Conservation (phyloP, 2,888 invertebrate genomes). For the Schizaphis graminum region DNA sequence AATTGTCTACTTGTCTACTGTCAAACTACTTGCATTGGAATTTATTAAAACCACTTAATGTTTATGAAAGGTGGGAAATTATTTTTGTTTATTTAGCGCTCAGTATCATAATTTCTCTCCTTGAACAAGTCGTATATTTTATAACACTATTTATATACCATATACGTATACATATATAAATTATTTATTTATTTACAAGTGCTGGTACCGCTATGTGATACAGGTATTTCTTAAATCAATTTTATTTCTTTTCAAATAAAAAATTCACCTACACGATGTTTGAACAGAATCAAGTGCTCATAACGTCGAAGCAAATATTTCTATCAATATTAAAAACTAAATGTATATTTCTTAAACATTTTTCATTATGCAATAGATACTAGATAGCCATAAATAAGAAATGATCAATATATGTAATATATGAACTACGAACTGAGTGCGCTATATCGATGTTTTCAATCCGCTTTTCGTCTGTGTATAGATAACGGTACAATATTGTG, state of each 20-base stretch:
- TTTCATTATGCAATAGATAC: not conserved
- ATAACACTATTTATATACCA: not conserved
- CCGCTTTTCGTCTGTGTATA: not conserved
- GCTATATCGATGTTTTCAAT: not conserved
- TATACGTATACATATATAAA: not conserved
- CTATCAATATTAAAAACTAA: not conserved
- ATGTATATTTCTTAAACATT: not conserved
- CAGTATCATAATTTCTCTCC: constrained; percentile 30
- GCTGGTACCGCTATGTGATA: not conserved
- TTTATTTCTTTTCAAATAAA: constrained; percentile 16
- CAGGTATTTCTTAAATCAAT: constrained; percentile 29
- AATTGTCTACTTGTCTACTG: not conserved
- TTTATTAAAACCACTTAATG: constrained; percentile 7
- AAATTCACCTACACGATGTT: not conserved
- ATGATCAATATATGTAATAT: not conserved
- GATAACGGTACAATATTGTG: not conserved
- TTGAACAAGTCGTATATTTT: constrained; percentile 15
- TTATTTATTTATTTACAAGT: not conserved
- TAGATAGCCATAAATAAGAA: not conserved
- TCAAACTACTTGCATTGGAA: not conserved
- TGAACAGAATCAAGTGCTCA: not conserved
- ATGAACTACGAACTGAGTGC: not conserved
- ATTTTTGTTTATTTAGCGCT: constrained; percentile 43
- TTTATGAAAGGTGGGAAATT: constrained; percentile 29
- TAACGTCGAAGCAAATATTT: not conserved